Percentiles rank a stretch among this genome's conserved stretches.
Conservation (phyloP, 92 coral and sea anemone genomes). For the Palythoa heliodiscus region DNA sequence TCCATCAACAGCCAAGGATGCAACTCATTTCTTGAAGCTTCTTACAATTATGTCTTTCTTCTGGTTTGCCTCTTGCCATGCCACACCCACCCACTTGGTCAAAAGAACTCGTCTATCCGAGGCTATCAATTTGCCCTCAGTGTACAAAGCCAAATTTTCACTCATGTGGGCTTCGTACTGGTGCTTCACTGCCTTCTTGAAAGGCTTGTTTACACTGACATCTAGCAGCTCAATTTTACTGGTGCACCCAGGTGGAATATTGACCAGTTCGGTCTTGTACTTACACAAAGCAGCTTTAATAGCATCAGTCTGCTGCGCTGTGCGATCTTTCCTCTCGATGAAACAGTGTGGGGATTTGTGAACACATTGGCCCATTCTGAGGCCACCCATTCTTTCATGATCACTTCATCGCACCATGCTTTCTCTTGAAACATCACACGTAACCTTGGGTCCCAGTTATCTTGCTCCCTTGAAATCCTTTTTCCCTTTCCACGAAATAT, state of each 20-base stretch:
- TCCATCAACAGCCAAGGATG: neutral
- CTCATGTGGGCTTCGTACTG: conserved; percentile 54
- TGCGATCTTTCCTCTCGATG: too few species aligned
- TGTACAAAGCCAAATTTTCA: conserved; percentile 48
- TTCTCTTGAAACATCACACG: conserved; percentile 43
- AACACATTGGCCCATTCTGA: too few species aligned
- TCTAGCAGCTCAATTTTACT: conserved; percentile 52
- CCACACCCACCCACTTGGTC: conserved; percentile 44
- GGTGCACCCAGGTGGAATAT: conserved; percentile 36
- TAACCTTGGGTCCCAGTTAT: conserved; percentile 27
- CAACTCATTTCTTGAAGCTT: conserved; percentile 2
- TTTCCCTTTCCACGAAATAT: conserved; percentile 46
- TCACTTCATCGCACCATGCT: conserved; percentile 35
- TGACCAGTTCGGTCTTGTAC: conserved; percentile 23
- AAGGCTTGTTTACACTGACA: conserved; percentile 52
- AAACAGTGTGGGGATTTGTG: too few species aligned
- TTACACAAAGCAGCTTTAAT: too few species aligned
- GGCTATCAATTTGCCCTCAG: conserved; percentile 56
- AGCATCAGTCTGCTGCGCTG: too few species aligned
- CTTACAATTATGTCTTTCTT: neutral
- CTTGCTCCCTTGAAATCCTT: conserved; percentile 26
- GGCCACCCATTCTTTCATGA: too few species aligned
- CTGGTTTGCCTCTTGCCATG: neutral
- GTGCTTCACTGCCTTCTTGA: conserved; percentile 44
- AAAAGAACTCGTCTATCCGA: conserved; percentile 55